Base-by-base conservation (phyloP, 2,888 invertebrate genomes). In the Euproctis similis region DNA sequence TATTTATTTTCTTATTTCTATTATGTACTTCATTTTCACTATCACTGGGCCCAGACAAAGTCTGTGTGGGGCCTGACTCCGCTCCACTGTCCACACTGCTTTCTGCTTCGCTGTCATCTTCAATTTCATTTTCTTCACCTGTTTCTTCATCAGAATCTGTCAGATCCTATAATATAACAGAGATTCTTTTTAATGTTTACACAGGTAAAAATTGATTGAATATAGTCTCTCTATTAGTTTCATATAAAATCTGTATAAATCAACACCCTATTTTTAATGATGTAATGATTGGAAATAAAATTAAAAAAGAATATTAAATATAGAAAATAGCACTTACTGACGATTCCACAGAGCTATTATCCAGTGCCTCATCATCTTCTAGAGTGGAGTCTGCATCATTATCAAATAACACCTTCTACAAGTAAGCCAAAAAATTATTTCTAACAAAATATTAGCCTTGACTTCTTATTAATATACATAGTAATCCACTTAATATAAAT, bases 341-440 rank as follows among this genome's bases (percentile, higher is more conserved):
- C 18, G 77, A 77, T 26, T 59, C 62, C 13, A 59, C 63, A 10
- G 58, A 53, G 21, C 43, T 59, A 26, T 42, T 48, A 14, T 45
- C 58, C 12, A 42, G 46, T 18, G 51, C 42, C 22, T 60, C 59
- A 12, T 72, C 69, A 27, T 71, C 67, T 27, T 59, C 75, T 34
- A 71, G 71, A 44, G 64, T 84, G 52, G 57, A 76, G 42, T 87
- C 87, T n/a, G 82, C 87, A 46, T 84, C 84, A 26, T 87, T 87
- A 24, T 84, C 78, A 65, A 88, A 90, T 39, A 85, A 32, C 3
- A 82, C 73, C 46, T 67, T 71, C 85, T 85, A 43, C n/a, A 66
- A 61, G n/a, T n/a, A n/a, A n/a, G n/a, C n/a, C n/a, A n/a, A n/a
- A n/a, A n/a, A n/a, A n/a, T n/a, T n/a, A n/a, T n/a, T n/a, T n/a